Percentiles rank a stretch among this genome's conserved stretches.
phyloP scores from a whole-genome alignment of 1,140 invertebrate species.

The Halesus radiatus region DNA sequence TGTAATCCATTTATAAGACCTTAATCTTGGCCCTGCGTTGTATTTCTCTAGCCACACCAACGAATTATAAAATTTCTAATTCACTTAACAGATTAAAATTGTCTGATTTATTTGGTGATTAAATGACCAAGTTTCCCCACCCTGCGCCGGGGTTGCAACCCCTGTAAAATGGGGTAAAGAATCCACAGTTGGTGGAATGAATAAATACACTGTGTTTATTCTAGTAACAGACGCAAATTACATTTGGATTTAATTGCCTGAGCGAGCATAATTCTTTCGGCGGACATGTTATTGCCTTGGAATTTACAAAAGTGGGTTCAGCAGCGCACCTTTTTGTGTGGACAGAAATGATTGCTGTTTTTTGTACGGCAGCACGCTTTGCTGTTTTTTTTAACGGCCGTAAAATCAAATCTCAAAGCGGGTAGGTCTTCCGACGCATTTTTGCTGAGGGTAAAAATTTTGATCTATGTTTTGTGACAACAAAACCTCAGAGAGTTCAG shows the following conservation, averaged over 20 bases:
- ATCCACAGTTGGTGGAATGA: slow-evolving; percentile 43
- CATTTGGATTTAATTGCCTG: slow-evolving; percentile 57
- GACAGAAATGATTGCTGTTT: slow-evolving; percentile 10
- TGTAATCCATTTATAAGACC: not conserved
- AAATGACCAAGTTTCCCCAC: slow-evolving; percentile 46
- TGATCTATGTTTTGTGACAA: no score
- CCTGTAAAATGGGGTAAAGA: slow-evolving; percentile 26
- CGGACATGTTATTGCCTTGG: slow-evolving; percentile 33
- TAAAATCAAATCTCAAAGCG: slow-evolving; percentile 18
- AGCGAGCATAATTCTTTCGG: slow-evolving; percentile 46
- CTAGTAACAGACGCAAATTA: slow-evolving; percentile 51
- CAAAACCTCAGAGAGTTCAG: no score
- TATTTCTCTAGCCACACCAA: slow-evolving; percentile 22
- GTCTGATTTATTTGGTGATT: slow-evolving; percentile 58
- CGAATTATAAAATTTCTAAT: slow-evolving; percentile 56
- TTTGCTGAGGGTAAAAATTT: not conserved
- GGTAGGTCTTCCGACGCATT: not conserved
- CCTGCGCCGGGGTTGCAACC: slow-evolving; percentile 11
- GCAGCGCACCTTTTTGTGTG: slow-evolving; percentile 9
- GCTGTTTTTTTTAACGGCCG: slow-evolving; percentile 6
- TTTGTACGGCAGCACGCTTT: not conserved
- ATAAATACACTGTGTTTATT: slow-evolving; percentile 54
- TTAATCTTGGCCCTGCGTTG: not conserved
- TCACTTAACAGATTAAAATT: slow-evolving; percentile 58
- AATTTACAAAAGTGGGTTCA: slow-evolving; percentile 10